A percentile compares a stretch with the other conserved stretches of the same genome.
phyloP scores from a whole-genome alignment of 2,797 vertebrate genomes.

The Peromyscus melanophrys region DNA sequence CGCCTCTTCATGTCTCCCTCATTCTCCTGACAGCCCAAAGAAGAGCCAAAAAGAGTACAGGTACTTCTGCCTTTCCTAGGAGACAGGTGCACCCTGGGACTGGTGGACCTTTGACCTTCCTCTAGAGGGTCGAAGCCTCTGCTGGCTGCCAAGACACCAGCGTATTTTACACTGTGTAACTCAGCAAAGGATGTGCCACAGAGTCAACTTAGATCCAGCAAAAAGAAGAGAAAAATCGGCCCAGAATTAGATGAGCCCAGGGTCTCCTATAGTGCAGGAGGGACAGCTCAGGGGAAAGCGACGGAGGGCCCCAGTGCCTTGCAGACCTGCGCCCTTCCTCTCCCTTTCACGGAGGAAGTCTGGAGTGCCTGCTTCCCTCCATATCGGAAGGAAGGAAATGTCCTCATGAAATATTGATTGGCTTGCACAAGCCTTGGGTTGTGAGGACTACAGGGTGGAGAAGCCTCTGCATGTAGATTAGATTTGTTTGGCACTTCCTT shows the following conservation, averaged over 20 bases:
- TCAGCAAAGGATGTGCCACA: accelerated
- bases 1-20: neutral
- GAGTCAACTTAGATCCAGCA: neutral
- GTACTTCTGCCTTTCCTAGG: neutral
- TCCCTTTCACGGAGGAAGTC: neutral
- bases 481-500: slow-evolving; percentile 11
- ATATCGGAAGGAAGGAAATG: neutral
- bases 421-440: slow-evolving; percentile 15
- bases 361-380: neutral
- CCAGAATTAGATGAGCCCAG: neutral
- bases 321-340: no score
- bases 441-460: neutral
- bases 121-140: neutral
- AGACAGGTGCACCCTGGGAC: no score
- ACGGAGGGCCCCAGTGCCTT: accelerated
- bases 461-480: slow-evolving; percentile 62
- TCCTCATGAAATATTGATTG: slow-evolving; percentile 80
- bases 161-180: neutral
- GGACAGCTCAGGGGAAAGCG: neutral
- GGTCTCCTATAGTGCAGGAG: neutral
- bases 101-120: neutral
- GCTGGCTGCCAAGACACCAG: neutral
- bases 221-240: neutral
- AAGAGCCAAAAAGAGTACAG: neutral
- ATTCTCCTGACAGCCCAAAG: no score